Evolutionary conservation across 2,113 vertebrate species (phyloP).

Genomic region (Arvicanthis niloticus): DNA sequence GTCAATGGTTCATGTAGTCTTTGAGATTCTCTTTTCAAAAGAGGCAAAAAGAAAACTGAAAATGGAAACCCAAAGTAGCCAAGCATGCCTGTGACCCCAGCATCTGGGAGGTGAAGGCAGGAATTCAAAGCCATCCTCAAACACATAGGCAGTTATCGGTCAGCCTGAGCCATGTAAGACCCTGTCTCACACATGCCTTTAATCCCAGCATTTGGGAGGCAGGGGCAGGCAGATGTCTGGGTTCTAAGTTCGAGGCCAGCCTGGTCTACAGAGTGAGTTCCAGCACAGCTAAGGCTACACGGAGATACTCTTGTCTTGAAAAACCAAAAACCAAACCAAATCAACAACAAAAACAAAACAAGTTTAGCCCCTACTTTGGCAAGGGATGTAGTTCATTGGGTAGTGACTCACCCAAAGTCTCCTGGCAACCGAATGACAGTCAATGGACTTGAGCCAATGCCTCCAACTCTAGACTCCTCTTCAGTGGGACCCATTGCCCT

Average conservation of each 20-base stretch:
- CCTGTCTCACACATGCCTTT: neutral
- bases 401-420: neutral
- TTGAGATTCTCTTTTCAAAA: neutral
- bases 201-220: neutral
- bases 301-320: neutral
- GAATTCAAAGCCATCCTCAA: neutral
- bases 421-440: neutral
- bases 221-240: neutral
- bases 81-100: neutral
- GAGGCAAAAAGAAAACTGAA: neutral
- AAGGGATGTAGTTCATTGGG: neutral
- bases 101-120: neutral
- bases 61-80: neutral
- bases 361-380: neutral
- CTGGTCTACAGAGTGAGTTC: neutral
- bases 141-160: neutral
- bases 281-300: neutral
- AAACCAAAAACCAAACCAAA: neutral
- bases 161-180: neutral
- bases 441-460: neutral
- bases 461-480: neutral
- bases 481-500: accelerated
- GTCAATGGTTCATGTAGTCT: neutral
- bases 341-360: neutral
- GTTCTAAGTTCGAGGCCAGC: neutral